A percentile compares a stretch with the other conserved stretches of the same genome.
Conservation (phyloP, 2,888 invertebrate species). For the Diogma glabrata region DNA sequence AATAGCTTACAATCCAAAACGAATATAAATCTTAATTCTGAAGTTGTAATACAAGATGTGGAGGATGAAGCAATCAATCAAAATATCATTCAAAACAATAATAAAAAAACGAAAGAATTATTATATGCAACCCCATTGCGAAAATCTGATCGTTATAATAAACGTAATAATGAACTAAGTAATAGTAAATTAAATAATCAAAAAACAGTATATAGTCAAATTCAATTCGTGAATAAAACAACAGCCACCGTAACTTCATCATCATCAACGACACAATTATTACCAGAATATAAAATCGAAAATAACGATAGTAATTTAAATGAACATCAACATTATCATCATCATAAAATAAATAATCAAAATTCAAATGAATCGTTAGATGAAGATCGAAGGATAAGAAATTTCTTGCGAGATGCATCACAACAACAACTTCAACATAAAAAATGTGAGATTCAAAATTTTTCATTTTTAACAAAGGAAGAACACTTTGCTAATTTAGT, state of each 20-base stretch:
- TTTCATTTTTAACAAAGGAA: constrained; percentile 36
- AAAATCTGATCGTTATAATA: constrained; percentile 36
- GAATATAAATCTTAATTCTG: background rate
- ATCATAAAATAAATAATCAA: background rate
- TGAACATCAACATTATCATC: background rate
- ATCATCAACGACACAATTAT: background rate
- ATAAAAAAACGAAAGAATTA: constrained; percentile 27
- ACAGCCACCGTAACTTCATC: background rate
- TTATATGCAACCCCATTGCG: constrained; percentile 35
- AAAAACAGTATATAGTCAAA: constrained; percentile 1
- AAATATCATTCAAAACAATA: constrained; percentile 1
- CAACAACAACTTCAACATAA: constrained; percentile 32
- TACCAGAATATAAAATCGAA: constrained; percentile 1
- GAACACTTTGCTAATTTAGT: constrained; percentile 38
- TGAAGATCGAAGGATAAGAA: constrained; percentile 36
- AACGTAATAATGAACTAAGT: constrained; percentile 27
- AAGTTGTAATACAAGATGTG: too few species aligned
- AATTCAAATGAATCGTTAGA: background rate
- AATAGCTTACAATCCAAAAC: background rate
- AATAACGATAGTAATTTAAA: constrained; percentile 1
- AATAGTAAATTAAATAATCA: constrained; percentile 18
- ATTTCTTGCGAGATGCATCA: constrained; percentile 36
- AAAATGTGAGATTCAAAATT: constrained; percentile 36
- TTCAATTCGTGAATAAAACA: background rate
- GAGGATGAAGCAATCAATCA: background rate